A percentile compares a stretch with the other conserved stretches of the same genome.
Conservation (phyloP, 2,797 vertebrate species). For the Siniperca scherzeri region DNA sequence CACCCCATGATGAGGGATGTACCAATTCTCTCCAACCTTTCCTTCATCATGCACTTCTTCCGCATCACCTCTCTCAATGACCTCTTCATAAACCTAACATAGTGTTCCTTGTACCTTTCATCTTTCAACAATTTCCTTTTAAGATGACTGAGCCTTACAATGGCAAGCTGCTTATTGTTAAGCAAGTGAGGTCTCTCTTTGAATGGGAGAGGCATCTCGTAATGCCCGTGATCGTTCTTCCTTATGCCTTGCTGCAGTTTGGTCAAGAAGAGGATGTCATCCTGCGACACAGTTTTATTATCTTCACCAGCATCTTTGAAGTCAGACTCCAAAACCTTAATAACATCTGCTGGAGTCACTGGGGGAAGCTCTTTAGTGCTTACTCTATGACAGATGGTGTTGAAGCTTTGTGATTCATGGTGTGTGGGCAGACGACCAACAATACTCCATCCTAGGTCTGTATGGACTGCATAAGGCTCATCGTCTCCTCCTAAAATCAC, state of each 20-base stretch:
- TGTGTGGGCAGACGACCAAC: constrained; percentile 2
- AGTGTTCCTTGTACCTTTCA: constrained; percentile 1
- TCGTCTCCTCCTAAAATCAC: constrained; percentile 3
- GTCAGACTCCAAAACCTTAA: constrained; percentile 35
- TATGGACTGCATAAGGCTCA: background rate
- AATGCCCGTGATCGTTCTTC: background rate
- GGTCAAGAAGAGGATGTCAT: constrained; percentile 28
- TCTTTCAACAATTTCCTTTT: background rate
- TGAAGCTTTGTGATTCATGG: background rate
- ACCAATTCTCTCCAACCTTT: constrained; percentile 35
- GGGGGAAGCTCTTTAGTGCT: constrained; percentile 25
- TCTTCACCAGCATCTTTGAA: constrained; percentile 26
- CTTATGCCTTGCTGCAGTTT: background rate
- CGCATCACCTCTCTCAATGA: constrained; percentile 29
- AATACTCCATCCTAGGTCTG: constrained; percentile 33
- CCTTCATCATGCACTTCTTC: constrained; percentile 14
- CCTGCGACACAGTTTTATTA: constrained; percentile 27
- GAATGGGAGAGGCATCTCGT: background rate
- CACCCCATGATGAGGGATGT: constrained; percentile 16
- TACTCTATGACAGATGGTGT: constrained; percentile 16
- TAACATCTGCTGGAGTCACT: too few species aligned
- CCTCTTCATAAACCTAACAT: background rate
- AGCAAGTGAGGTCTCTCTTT: background rate
- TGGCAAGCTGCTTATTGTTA: background rate
- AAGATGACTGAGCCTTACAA: background rate